These are phyloP conservation scores for Silurus meridionalis DNA, from an alignment of 2,113 vertebrate genomes.

Conservation along the genomic window DNA sequence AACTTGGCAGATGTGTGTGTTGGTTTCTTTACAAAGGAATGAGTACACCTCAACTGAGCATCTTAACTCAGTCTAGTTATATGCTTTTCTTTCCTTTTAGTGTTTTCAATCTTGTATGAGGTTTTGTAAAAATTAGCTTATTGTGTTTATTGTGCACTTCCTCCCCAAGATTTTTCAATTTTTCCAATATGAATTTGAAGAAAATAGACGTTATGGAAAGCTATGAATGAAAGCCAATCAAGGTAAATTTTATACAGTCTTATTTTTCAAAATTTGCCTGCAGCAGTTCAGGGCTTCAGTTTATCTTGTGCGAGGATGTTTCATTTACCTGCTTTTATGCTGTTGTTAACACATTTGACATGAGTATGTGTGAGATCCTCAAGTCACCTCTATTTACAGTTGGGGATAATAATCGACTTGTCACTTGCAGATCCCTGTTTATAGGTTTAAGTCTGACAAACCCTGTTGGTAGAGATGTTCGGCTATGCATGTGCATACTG, in stretches of 20 bases:
- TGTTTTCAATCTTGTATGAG: conserved; percentile 62
- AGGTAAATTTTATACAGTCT: conserved; percentile 70
- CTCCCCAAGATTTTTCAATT: conserved; percentile 73
- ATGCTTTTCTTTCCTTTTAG: conserved; percentile 2
- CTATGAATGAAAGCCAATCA: conserved; percentile 70
- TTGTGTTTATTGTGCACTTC: conserved; percentile 78
- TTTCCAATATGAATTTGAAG: conserved; percentile 61
- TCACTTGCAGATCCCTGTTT: conserved; percentile 55
- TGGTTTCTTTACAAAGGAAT: conserved; percentile 12
- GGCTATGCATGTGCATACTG: conserved; percentile 3
- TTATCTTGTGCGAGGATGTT: conserved; percentile 65
- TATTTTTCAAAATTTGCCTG: conserved; percentile 66
- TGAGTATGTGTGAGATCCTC: conserved; percentile 57
- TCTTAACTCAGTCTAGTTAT: conserved; percentile 18
- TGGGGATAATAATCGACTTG: conserved; percentile 64
- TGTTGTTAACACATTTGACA: conserved; percentile 56
- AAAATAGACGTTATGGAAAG: conserved; percentile 70
- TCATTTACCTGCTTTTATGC: conserved; percentile 60
- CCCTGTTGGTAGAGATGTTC: conserved; percentile 5
- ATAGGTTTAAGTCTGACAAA: conserved; percentile 56
- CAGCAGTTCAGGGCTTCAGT: conserved; percentile 47
- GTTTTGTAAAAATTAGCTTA: conserved; percentile 74
- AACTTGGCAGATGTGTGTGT: conserved; percentile 32
- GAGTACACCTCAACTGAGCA: conserved; percentile 20
- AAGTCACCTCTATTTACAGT: conserved; percentile 57